These are phyloP conservation scores for Alosa sapidissima DNA, from an alignment of 2,797 vertebrate species.

Conservation along the genomic window DNA sequence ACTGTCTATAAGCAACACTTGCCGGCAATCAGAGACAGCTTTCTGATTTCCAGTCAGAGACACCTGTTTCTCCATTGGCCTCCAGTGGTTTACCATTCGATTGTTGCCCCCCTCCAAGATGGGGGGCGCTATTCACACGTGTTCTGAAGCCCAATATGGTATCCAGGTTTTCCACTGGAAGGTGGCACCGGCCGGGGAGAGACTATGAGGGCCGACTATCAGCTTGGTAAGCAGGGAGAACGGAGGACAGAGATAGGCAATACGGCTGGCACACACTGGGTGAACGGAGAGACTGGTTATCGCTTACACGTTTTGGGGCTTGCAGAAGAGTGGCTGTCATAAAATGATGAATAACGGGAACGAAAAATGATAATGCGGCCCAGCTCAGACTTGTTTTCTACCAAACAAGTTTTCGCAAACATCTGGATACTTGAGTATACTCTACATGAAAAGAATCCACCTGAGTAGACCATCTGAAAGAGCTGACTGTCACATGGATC, in stretches of 20 bases:
- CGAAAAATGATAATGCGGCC: neutral
- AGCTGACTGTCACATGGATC: neutral
- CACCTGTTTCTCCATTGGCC: no score
- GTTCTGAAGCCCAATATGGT: no score
- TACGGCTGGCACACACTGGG: neutral
- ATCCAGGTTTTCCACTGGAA: no score
- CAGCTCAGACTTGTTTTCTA: neutral
- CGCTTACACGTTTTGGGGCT: no score
- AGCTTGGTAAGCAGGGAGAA: slow-evolving; percentile 11
- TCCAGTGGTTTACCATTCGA: no score
- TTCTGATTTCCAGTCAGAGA: no score
- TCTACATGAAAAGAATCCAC: neutral
- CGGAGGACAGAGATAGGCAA: neutral
- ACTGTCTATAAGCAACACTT: no score
- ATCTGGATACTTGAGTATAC: neutral
- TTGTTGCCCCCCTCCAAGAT: no score
- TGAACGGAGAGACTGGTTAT: neutral
- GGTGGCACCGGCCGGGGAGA: slow-evolving; percentile 24
- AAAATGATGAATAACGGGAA: neutral
- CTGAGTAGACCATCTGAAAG: neutral
- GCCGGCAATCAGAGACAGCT: no score
- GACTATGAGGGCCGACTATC: slow-evolving; percentile 18
- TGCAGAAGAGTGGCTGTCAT: neutral
- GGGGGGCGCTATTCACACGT: no score
- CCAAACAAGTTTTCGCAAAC: neutral